Percentiles rank a stretch among this genome's conserved stretches.
phyloP scores from a whole-genome alignment of 2,888 invertebrate genomes.

The Amblyjoppa proteus region DNA sequence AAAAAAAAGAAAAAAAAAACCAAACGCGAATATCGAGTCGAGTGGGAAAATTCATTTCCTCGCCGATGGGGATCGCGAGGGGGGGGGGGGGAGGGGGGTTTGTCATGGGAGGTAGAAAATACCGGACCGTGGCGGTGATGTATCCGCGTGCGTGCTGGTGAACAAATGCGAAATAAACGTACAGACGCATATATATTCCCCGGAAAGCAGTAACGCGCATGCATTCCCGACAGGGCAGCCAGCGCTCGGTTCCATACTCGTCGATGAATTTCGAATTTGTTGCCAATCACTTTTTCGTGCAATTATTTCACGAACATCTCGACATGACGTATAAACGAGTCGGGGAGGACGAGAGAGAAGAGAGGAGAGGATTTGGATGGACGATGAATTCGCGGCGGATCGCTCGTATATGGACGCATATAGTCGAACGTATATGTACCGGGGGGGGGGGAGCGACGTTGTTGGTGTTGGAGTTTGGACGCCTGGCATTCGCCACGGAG shows the following conservation, averaged over 20 bases:
- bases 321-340: constrained; percentile 82
- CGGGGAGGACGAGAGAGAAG: constrained; percentile 35
- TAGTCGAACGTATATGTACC: constrained; percentile 30
- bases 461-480: constrained; percentile 62
- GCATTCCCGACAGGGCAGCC: constrained; percentile 52
- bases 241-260: constrained; percentile 53
- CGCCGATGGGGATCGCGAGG: constrained; percentile 34
- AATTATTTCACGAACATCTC: constrained; percentile 83
- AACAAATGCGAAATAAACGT: constrained; percentile 19
- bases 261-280: constrained; percentile 80
- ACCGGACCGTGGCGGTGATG: constrained; percentile 56
- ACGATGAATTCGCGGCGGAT: constrained; percentile 65
- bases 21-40: constrained; percentile 58
- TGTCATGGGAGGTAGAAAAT: constrained; percentile 38
- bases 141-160: constrained; percentile 39
- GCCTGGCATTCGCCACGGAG: constrained; percentile 62
- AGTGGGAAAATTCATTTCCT: constrained; percentile 62
- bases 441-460: constrained; percentile 32
- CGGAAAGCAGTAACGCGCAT: constrained; percentile 54
- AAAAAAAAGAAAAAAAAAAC: constrained; percentile 40
- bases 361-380: constrained; percentile 67
- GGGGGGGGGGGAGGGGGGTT: not conserved
- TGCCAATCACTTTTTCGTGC: constrained; percentile 84
- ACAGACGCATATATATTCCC: constrained; percentile 29
- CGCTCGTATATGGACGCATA: constrained; percentile 39